Conservation (phyloP, 92 coral and sea anemone species). For the Diadumene lineata region DNA sequence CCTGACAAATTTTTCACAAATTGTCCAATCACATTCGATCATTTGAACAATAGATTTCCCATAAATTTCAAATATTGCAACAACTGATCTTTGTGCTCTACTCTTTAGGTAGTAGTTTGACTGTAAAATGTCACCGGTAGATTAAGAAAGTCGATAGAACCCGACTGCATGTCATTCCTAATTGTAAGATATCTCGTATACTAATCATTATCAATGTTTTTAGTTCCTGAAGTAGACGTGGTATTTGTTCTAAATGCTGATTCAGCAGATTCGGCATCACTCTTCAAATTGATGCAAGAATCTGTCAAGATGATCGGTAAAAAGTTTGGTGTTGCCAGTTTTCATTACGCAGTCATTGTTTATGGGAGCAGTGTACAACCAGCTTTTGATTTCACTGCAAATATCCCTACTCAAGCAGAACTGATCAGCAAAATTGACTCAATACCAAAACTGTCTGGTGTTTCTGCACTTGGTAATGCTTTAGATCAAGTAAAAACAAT, state of each 20-base stretch:
- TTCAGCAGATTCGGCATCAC: slow-evolving; percentile 13
- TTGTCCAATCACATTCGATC: no score
- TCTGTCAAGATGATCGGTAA: slow-evolving; percentile 14
- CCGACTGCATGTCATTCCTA: no score
- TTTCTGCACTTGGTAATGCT: slow-evolving; percentile 16
- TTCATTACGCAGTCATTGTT: slow-evolving; percentile 31
- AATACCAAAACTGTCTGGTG: slow-evolving; percentile 10
- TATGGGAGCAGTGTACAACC: slow-evolving; percentile 20
- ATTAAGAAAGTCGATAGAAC: no score
- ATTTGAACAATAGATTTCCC: no score
- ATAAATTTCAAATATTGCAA: no score
- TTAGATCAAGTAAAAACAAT: slow-evolving; percentile 11
- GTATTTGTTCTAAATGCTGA: slow-evolving; percentile 33
- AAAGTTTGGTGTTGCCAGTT: slow-evolving; percentile 29
- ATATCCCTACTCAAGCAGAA: slow-evolving; percentile 18
- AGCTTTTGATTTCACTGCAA: slow-evolving; percentile 14
- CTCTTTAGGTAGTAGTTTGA: no score
- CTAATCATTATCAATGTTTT: neutral
- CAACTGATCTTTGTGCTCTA: no score
- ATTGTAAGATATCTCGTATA: no score
- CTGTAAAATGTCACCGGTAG: no score
- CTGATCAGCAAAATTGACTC: neutral
- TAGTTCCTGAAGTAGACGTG: slow-evolving; percentile 35
- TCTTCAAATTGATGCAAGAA: slow-evolving; percentile 22
- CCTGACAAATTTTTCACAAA: no score